Evolutionary conservation across 2,113 vertebrate species (phyloP).

Genomic region (Actenoides lindsayi): DNA sequence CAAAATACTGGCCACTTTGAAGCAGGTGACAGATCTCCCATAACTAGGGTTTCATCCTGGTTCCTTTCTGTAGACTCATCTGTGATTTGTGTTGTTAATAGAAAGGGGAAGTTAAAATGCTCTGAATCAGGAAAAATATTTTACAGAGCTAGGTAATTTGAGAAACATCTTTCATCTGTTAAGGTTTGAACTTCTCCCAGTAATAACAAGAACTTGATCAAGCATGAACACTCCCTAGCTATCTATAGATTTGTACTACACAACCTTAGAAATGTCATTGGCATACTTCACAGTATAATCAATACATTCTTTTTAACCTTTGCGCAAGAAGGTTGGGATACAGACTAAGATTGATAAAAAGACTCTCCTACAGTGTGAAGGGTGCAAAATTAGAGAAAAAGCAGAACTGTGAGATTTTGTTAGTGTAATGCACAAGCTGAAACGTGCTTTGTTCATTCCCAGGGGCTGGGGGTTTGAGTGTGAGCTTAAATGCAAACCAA

Average conservation of each 20-base stretch:
- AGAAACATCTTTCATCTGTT: slow-evolving; percentile 58
- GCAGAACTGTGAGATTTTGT: not conserved
- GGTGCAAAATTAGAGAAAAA: slow-evolving; percentile 26
- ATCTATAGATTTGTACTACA: slow-evolving; percentile 74
- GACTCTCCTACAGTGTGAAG: slow-evolving; percentile 34
- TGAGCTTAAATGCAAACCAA: not conserved
- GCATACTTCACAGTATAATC: slow-evolving; percentile 70
- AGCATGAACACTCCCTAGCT: slow-evolving; percentile 68
- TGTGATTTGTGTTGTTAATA: slow-evolving; percentile 50
- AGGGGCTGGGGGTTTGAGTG: fast-evolving
- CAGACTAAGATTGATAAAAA: slow-evolving; percentile 69
- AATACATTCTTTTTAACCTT: slow-evolving; percentile 75
- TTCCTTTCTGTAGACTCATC: not conserved
- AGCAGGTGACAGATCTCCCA: slow-evolving; percentile 31
- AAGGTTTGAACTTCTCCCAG: slow-evolving; percentile 58
- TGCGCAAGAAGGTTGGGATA: slow-evolving; percentile 58
- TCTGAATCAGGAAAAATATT: slow-evolving; percentile 61
- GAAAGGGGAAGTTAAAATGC: slow-evolving; percentile 24
- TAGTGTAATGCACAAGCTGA: not conserved
- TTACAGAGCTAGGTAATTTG: slow-evolving; percentile 36
- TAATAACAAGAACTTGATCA: slow-evolving; percentile 72
- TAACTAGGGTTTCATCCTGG: slow-evolving; percentile 8
- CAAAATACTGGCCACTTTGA: slow-evolving; percentile 39
- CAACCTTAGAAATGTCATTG: slow-evolving; percentile 74
- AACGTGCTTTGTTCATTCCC: not conserved